Evolutionary conservation across 2,113 vertebrate species (phyloP).

Genomic region (Megaceryle torquata): DNA sequence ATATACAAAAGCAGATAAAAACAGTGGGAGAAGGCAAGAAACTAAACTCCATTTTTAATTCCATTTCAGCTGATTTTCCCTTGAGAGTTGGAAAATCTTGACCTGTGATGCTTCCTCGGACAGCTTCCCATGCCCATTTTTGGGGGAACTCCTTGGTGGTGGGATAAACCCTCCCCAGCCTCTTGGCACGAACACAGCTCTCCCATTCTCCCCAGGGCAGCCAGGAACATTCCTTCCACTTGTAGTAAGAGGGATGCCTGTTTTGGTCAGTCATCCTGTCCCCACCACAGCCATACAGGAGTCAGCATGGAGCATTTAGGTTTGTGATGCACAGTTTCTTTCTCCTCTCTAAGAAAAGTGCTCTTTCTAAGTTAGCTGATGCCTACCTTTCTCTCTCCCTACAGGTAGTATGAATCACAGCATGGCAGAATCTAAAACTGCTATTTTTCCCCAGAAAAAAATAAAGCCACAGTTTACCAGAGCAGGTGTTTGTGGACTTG

Average conservation of each 20-base stretch:
- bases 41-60: neutral
- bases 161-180: neutral
- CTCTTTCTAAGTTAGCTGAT: accelerated
- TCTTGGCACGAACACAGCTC: neutral
- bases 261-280: accelerated
- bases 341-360: neutral
- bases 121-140: neutral
- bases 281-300: neutral
- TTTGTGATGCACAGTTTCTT: neutral
- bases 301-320: neutral
- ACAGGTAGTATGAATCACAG: accelerated
- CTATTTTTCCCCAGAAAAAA: accelerated
- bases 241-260: no score
- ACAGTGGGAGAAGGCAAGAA: neutral
- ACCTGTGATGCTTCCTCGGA: accelerated
- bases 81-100: neutral
- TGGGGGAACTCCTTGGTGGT: accelerated
- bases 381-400: neutral
- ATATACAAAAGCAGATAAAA: neutral
- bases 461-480: neutral
- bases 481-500: accelerated
- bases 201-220: neutral
- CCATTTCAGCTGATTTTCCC: neutral
- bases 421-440: neutral
- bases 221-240: neutral